Evolutionary conservation across 2,888 invertebrate genomes (phyloP).

Genomic region (Trilocha varians): DNA sequence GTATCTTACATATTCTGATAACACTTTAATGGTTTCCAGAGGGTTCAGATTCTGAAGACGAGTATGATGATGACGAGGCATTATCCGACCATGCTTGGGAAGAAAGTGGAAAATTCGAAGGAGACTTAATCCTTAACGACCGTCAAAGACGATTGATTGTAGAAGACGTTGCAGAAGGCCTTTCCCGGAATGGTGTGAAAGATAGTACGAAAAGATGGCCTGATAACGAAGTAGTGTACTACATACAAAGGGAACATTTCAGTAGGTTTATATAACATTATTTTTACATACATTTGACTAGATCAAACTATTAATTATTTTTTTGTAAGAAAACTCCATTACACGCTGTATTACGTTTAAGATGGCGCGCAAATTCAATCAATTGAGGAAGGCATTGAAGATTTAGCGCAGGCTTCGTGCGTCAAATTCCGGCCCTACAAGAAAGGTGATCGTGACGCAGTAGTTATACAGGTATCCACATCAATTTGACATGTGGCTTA

Average conservation of each 20-base stretch:
- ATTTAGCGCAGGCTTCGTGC: constrained; percentile 60
- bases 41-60: constrained; percentile 37
- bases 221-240: constrained; percentile 58
- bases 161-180: constrained; percentile 52
- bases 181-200: constrained; percentile 56
- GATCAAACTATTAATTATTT: too few relatives aligned
- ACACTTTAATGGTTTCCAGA: constrained; percentile 19
- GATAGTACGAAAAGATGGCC: constrained; percentile 65
- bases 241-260: constrained; percentile 59
- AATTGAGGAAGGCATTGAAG: constrained; percentile 61
- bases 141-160: constrained; percentile 56
- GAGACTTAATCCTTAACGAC: constrained; percentile 64
- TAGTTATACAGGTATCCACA: constrained; percentile 55
- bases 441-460: constrained; percentile 60
- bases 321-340: not conserved
- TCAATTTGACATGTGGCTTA: not conserved
- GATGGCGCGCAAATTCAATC: constrained; percentile 55
- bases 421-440: constrained; percentile 60
- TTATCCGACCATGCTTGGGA: constrained; percentile 63
- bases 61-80: constrained; percentile 44
- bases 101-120: constrained; percentile 68
- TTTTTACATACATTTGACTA: not conserved
- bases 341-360: constrained; percentile 21
- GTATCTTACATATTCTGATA: too few relatives aligned
- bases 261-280: constrained; percentile 35